These are phyloP conservation scores for Clivina fossor DNA, from an alignment of 2,888 invertebrate species.

Conservation along the genomic window DNA sequence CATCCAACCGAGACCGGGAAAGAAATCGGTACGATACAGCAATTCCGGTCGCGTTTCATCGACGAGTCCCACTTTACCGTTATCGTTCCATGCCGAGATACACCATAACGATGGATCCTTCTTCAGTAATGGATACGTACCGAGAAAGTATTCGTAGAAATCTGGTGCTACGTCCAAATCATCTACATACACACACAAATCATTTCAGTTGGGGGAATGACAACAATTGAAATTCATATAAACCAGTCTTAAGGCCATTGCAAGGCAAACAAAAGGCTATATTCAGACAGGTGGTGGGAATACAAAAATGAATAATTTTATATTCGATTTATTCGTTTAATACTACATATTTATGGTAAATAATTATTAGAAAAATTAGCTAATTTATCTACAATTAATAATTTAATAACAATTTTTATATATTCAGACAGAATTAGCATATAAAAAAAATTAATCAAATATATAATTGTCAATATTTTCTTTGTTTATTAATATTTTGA, in stretches of 20 bases:
- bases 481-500: too few relatives aligned
- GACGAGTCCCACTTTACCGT: conserved; percentile 87
- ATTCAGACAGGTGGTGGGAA: too few relatives aligned
- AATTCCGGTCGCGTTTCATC: conserved; percentile 73
- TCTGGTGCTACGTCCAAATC: conserved; percentile 96
- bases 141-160: conserved; percentile 96
- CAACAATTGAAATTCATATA: background rate
- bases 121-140: conserved; percentile 83
- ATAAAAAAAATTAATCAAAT: too few relatives aligned
- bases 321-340: too few relatives aligned
- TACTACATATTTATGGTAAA: too few relatives aligned
- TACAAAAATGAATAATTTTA: too few relatives aligned
- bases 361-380: too few relatives aligned
- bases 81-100: conserved; percentile 99
- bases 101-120: conserved; percentile 92
- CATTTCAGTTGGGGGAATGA: conserved; percentile 26
- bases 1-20: conserved; percentile 99
- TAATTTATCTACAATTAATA: too few relatives aligned
- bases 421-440: too few relatives aligned
- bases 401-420: too few relatives aligned
- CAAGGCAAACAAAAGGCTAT: too few relatives aligned
- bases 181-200: conserved; percentile 70
- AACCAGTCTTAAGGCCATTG: background rate
- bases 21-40: conserved; percentile 96
- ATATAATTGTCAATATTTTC: too few relatives aligned